Percentiles rank a stretch among this genome's conserved stretches.
These are phyloP conservation scores for Eudasyphora cyanicolor DNA, from an alignment of 2,888 invertebrate species.

Conservation along the genomic window DNA sequence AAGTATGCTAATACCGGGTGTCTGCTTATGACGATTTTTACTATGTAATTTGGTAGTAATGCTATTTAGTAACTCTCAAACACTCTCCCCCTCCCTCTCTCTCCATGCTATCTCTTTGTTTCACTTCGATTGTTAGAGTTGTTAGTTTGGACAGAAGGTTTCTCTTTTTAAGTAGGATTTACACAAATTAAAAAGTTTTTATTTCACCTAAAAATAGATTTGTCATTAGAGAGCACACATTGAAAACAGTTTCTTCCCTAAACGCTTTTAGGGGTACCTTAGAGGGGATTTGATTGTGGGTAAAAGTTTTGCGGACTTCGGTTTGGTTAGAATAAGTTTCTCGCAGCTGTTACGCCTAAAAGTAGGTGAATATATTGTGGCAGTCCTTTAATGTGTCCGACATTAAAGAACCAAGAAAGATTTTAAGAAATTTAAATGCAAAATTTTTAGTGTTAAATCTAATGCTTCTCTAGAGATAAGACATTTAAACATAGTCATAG, in stretches of 20 bases:
- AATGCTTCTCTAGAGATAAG: no score
- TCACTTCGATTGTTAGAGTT: not conserved
- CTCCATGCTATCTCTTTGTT: conserved; percentile 4
- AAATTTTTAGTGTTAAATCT: no score
- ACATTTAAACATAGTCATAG: no score
- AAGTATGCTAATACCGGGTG: conserved; percentile 52
- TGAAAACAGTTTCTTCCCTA: no score
- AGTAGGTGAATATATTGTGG: not conserved
- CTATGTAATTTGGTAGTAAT: conserved; percentile 45
- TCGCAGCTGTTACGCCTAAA: conserved; percentile 2
- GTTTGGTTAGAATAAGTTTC: no score
- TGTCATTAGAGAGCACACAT: not conserved
- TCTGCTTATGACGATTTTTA: conserved; percentile 30
- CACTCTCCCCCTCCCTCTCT: not conserved
- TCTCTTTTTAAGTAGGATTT: conserved; percentile 52
- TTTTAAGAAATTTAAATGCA: no score
- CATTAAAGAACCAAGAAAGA: no score
- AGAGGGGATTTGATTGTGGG: not conserved
- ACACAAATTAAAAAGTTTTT: conserved; percentile 47
- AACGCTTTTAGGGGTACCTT: not conserved
- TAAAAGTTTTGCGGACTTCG: not conserved
- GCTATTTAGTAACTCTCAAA: not conserved
- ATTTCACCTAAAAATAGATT: conserved; percentile 30
- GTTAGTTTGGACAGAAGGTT: not conserved
- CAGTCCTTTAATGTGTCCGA: no score